Base-by-base conservation (phyloP, 2,797 vertebrate species). In the Myioborus melanocephalus region DNA sequence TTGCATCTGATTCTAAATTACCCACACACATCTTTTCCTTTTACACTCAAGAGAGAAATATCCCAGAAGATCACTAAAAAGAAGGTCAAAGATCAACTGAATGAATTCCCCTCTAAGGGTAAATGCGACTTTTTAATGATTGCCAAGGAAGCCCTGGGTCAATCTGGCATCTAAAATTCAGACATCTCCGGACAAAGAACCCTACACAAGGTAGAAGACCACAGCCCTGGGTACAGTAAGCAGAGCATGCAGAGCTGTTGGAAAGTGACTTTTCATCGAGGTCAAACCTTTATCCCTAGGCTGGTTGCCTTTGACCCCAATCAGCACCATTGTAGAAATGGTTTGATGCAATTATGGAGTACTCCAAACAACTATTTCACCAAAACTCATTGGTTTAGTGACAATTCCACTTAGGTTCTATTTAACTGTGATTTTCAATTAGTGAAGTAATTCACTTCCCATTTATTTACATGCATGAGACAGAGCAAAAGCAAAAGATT, bases 181-280 rank as follows among this genome's bases (percentile, higher is more conserved):
- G 66, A 41, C 5, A 49, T 30, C 30, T 43, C 64, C 41, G 44
- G 52, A 26, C 60, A 71, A 10, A 2, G 26, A 63, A 21, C 9
- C 9, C 21, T 26, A 5, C 3, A 10, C 24, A 7, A 46, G 65
- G n/a, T 1, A 14, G 23, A 43, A 2, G 21, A 27, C 23, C 47
- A 23, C 0, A 2, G 56, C 27, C 32, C 5, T 3, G 28, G 37
- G 11, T 37, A 43, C 0, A 20, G 43, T 2, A 24, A 70, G 75
- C 3, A 4, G 35, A 9, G 10, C 2, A 4, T 17, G 44, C n/a
- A 46, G 72, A 86, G 17, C 27, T 83, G 39, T 10, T 39, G 44
- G 35, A 61, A 18, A 72, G n/a, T 12, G 39, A 70, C 56, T 65
- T 80, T 43, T 27, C 23, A 7, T 13, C 6, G 6, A 34, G n/a